A percentile compares a stretch with the other conserved stretches of the same genome.
These are phyloP conservation scores for Pelagia noctiluca DNA, from an alignment of 30 jellyfish, hydroid and myxozoan genomes.

Conservation along the genomic window DNA sequence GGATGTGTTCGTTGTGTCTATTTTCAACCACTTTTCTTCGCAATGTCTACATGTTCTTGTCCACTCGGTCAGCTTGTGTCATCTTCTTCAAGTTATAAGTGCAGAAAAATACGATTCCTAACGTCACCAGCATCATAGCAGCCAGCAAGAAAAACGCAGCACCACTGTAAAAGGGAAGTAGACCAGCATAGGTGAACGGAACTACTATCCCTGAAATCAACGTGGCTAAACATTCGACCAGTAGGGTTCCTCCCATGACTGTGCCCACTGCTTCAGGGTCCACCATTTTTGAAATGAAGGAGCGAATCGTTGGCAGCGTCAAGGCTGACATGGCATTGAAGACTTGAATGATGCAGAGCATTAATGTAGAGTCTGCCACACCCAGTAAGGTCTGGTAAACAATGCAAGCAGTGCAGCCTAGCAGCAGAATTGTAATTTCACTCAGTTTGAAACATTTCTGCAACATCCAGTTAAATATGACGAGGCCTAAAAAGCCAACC, in stretches of 20 bases:
- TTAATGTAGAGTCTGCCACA: not conserved
- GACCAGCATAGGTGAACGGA: constrained; percentile 7
- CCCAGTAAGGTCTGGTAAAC: constrained; percentile 10
- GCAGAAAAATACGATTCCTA: too few species aligned
- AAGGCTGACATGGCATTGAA: not conserved
- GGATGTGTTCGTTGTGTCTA: too few species aligned
- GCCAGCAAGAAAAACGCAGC: too few species aligned
- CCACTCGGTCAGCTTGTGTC: too few species aligned
- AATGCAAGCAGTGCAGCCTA: not conserved
- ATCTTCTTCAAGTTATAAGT: too few species aligned
- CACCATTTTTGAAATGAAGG: constrained; percentile 21
- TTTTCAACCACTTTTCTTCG: too few species aligned
- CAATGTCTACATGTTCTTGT: too few species aligned
- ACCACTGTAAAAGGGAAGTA: too few species aligned
- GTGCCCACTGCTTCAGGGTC: constrained; percentile 12
- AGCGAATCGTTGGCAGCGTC: not conserved
- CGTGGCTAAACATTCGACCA: not conserved
- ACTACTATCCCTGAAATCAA: constrained; percentile 12
- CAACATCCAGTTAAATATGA: not conserved
- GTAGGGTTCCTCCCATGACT: not conserved
- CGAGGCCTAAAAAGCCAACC: constrained; percentile 7
- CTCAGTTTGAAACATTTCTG: not conserved
- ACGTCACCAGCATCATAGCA: too few species aligned
- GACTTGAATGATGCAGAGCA: constrained; percentile 8
- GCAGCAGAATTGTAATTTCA: not conserved